phyloP scores from a whole-genome alignment of 2,113 vertebrate genomes.

The Calyptommatus sinebrachiatus region DNA sequence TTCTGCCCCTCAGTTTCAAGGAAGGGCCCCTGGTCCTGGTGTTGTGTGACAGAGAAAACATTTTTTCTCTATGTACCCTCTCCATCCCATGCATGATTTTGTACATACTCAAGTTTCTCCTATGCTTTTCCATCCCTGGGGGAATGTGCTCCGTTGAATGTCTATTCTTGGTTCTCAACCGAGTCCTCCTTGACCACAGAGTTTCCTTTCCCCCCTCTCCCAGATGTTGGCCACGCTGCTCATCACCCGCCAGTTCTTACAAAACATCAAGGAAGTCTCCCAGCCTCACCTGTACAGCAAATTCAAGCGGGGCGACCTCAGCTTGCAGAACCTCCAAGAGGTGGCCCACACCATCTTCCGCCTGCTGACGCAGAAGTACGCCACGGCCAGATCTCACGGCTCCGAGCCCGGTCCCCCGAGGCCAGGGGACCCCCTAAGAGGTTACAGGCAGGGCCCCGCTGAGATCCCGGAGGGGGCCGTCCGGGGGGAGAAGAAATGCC shows the following conservation, averaged over 20 bases:
- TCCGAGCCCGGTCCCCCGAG: slow-evolving; percentile 50
- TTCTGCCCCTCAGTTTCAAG: too few species aligned
- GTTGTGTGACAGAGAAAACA: too few species aligned
- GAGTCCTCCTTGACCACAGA: too few species aligned
- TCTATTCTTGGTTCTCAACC: too few species aligned
- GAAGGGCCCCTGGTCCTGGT: too few species aligned
- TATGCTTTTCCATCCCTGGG: too few species aligned
- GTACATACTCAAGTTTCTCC: too few species aligned
- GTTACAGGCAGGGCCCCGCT: not conserved
- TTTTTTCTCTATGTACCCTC: too few species aligned
- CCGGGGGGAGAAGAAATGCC: slow-evolving; percentile 81
- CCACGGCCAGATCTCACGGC: slow-evolving; percentile 56
- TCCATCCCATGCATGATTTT: too few species aligned
- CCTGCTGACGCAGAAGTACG: slow-evolving; percentile 74
- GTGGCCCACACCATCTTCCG: slow-evolving; percentile 70
- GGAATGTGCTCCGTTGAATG: too few species aligned
- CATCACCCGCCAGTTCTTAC: slow-evolving; percentile 94
- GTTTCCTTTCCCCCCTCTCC: not conserved
- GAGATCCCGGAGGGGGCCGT: slow-evolving; percentile 44
- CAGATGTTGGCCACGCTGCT: slow-evolving; percentile 97
- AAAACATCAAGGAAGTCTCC: slow-evolving; percentile 91
- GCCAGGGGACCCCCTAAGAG: slow-evolving; percentile 10
- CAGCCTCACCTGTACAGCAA: slow-evolving; percentile 92
- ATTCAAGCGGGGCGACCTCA: slow-evolving; percentile 85
- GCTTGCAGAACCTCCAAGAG: slow-evolving; percentile 74